A percentile compares a stretch with the other conserved stretches of the same genome.
These are phyloP conservation scores for Andrena bucephala DNA, from an alignment of 2,888 invertebrate species.

Conservation along the genomic window DNA sequence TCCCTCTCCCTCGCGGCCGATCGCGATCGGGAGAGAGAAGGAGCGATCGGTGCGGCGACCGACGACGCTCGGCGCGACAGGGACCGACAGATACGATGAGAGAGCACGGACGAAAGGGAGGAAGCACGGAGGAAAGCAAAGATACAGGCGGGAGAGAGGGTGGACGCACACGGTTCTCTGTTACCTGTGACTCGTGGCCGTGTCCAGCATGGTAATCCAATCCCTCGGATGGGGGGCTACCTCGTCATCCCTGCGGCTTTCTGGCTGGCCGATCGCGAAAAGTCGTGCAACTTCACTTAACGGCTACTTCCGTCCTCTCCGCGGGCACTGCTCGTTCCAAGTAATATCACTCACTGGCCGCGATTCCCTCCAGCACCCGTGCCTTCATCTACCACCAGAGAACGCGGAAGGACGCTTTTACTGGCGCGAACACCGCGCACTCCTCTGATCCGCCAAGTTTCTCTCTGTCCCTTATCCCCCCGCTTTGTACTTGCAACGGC, in stretches of 20 bases:
- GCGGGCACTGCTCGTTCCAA: conserved; percentile 48
- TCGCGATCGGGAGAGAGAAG: background rate
- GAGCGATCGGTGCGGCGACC: conserved; percentile 17
- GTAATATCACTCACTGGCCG: conserved; percentile 59
- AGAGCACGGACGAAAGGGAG: conserved; percentile 25
- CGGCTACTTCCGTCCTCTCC: conserved; percentile 46
- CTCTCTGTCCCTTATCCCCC: conserved; percentile 14
- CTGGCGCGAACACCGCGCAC: conserved; percentile 57
- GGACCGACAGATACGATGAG: background rate
- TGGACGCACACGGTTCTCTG: conserved; percentile 65
- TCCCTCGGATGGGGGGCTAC: conserved; percentile 62
- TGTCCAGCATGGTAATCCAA: conserved; percentile 82
- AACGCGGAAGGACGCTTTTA: conserved; percentile 68
- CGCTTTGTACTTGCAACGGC: background rate
- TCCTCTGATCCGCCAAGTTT: conserved; percentile 46
- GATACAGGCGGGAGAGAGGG: conserved; percentile 37
- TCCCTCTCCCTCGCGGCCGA: background rate
- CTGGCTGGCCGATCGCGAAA: conserved; percentile 56
- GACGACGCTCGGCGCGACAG: conserved; percentile 20
- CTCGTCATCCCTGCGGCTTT: conserved; percentile 69
- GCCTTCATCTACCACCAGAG: conserved; percentile 24
- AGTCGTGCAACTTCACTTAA: conserved; percentile 61
- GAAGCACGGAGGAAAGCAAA: conserved; percentile 34
- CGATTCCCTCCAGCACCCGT: conserved; percentile 22
- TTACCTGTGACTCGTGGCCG: conserved; percentile 82